Evolutionary conservation across 2,113 vertebrate genomes (phyloP).

Genomic region (Vulpes lagopus): DNA sequence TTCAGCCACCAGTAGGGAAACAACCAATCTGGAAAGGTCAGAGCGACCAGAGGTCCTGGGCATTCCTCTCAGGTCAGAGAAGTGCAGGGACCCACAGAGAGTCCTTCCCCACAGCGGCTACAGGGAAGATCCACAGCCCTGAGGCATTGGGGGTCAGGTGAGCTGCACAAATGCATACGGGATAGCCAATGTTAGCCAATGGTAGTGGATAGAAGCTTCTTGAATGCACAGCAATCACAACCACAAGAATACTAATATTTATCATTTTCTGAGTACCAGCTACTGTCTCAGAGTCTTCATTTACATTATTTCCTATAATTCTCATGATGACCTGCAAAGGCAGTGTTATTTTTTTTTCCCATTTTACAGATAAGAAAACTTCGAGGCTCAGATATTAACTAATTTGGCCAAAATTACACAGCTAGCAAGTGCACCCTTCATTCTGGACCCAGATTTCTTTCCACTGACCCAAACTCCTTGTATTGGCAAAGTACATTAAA

Average conservation of each 20-base stretch:
- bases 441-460: constrained; percentile 10
- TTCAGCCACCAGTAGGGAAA: not conserved
- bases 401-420: constrained; percentile 6
- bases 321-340: not conserved
- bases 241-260: constrained; percentile 1
- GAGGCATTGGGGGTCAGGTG: not conserved
- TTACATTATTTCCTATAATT: not conserved
- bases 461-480: not conserved
- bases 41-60: not conserved
- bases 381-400: not conserved
- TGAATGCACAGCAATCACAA: not conserved
- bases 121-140: not conserved
- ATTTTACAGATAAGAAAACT: constrained; percentile 24
- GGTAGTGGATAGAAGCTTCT: not conserved
- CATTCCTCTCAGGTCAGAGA: not conserved
- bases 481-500: not conserved
- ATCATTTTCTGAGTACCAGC: not conserved
- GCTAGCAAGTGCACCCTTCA: not conserved
- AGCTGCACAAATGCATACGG: not conserved
- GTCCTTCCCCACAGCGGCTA: not conserved
- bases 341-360: not conserved
- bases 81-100: not conserved
- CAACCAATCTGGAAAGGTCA: not conserved
- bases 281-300: not conserved
- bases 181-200: not conserved